Conservation (phyloP, 2,888 invertebrate species). For the Ferrisia virgata region DNA sequence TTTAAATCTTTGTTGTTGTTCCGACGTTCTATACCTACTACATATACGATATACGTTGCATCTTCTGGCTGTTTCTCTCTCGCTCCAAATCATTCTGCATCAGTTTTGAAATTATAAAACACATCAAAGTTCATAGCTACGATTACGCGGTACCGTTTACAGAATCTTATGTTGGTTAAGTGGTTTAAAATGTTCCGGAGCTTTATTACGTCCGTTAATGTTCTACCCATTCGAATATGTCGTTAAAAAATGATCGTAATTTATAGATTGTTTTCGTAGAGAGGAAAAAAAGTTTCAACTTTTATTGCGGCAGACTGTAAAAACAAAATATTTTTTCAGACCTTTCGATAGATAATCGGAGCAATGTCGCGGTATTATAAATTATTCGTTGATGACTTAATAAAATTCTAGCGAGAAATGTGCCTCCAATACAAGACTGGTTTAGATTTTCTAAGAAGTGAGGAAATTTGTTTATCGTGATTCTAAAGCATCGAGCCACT, state of each 20-base stretch:
- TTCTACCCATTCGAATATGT: background rate
- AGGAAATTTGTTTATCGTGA: background rate
- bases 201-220: slow-evolving; percentile 11
- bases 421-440: background rate
- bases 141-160: background rate
- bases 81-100: background rate
- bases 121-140: slow-evolving; percentile 14
- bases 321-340: slow-evolving; percentile 5
- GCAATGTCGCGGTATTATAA: background rate
- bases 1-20: slow-evolving; percentile 19
- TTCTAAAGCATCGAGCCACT: background rate
- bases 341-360: background rate
- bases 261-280: background rate
- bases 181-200: slow-evolving; percentile 21
- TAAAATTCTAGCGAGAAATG: background rate
- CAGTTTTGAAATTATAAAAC: background rate
- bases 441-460: background rate
- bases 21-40: background rate
- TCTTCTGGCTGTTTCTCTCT: background rate
- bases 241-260: slow-evolving; percentile 12
- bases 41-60: background rate
- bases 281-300: background rate
- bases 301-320: background rate
- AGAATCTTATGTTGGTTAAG: background rate
- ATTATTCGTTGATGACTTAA: slow-evolving; percentile 6